Evolutionary conservation across 2,113 vertebrate genomes (phyloP).

Genomic region (Pollachius pollachius): DNA sequence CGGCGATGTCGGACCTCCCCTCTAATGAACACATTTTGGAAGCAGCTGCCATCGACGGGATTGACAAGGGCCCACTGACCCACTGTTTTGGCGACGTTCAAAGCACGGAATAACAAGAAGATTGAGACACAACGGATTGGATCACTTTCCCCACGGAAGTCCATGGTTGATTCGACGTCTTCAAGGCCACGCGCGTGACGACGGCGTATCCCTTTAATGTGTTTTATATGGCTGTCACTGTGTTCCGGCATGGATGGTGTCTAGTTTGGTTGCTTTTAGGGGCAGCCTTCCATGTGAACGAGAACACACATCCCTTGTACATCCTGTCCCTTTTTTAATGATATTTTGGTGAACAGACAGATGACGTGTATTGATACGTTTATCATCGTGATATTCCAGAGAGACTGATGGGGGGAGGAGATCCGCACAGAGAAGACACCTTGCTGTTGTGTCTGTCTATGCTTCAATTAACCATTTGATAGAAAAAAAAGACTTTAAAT

Average conservation of each 20-base stretch:
- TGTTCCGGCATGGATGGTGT: no score
- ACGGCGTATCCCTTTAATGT: no score
- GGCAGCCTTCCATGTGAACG: background rate
- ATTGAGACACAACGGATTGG: no score
- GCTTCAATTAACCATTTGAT: background rate
- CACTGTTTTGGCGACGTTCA: no score
- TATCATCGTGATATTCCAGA: background rate
- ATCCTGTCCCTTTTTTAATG: background rate
- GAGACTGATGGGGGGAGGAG: background rate
- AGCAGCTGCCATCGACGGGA: background rate
- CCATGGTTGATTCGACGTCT: no score
- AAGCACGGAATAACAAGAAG: no score
- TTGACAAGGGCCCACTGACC: no score
- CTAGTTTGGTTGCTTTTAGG: background rate
- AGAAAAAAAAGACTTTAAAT: constrained; percentile 20
- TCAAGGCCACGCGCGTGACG: no score
- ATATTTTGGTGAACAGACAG: background rate
- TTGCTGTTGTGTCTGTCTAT: background rate
- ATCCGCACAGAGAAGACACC: background rate
- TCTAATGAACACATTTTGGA: background rate
- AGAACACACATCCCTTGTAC: background rate
- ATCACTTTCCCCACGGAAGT: no score
- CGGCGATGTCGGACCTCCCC: background rate
- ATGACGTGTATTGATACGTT: background rate
- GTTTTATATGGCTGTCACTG: no score